Evolutionary conservation across 2,888 invertebrate genomes (phyloP), one percentile per base, ranked within the genome.

Genomic region (Parnassius apollo): DNA sequence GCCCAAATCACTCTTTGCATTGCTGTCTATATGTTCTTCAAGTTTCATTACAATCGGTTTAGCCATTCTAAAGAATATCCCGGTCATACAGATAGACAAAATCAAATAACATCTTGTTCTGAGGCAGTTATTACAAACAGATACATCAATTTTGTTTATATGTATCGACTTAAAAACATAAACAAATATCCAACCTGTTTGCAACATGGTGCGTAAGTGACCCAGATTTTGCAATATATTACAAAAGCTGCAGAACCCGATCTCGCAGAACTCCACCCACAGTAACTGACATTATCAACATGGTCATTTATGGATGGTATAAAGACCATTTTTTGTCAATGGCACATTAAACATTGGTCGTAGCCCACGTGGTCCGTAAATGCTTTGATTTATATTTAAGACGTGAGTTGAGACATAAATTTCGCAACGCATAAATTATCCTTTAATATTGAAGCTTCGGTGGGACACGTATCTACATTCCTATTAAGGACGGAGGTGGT

Each of bases 191-290:
- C 50, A 42, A 57, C 18, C 11, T 18, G 25, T 56, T 22, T 56
- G 9, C 46, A 35, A 46, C 42, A 57, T 56, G 61, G 42, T 46
- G 59, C 64, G 64, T 64, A 59, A 60, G 64, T 60, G 60, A 64
- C 64, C 60, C 45, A 57, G 53, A 60, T 64, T 60, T 60, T 57
- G 59, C 60, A 64, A 64, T 35, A 22, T 35, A 22, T 56, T 56
- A 56, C 52, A 48, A 57, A 64, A 64, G 48, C 45, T 45, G 57
- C 64, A 54, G 53, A 57, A 64, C 64, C 53, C 35, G 59, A 63
- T 59, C 59, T 59, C 52, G 55, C 59, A 48, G 50, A 59, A 48
- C 13, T 42, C 60, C 57, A 49, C 64, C 64, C 53, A 60, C 64
- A 59, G 52, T 50, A 49, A 49, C n/a, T 64, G 59, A 48, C 64